These are phyloP conservation scores for Sinosuthora webbiana DNA, from an alignment of 2,113 vertebrate species.

Conservation along the genomic window DNA sequence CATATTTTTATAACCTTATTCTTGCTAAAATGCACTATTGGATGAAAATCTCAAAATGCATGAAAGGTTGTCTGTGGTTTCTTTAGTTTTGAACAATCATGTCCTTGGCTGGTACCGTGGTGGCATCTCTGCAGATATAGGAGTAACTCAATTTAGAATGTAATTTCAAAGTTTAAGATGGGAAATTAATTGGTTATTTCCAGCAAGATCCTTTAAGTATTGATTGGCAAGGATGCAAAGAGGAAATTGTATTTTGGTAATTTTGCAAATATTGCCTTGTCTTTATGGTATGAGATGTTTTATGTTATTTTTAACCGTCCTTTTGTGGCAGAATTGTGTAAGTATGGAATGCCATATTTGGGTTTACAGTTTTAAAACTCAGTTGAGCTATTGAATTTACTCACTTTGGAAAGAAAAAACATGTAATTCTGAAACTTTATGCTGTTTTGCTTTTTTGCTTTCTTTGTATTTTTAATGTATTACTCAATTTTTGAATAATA, in stretches of 20 bases:
- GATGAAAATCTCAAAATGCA: background rate
- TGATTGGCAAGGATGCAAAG: background rate
- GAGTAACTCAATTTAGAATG: background rate
- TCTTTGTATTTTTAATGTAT: background rate
- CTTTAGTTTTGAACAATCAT: background rate
- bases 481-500: background rate
- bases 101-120: background rate
- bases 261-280: background rate
- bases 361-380: background rate
- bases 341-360: background rate
- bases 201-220: background rate
- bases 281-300: background rate
- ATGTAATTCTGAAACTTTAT: background rate
- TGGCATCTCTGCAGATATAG: background rate
- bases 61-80: rapidly evolving
- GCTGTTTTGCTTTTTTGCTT: background rate
- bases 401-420: background rate
- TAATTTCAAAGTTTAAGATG: background rate
- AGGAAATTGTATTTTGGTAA: background rate
- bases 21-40: background rate
- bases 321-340: background rate
- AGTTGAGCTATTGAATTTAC: background rate
- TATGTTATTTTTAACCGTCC: background rate
- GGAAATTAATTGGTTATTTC: background rate
- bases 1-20: background rate